phyloP scores from a whole-genome alignment of 1,140 invertebrate species.

The Hesperophylax magnus region DNA sequence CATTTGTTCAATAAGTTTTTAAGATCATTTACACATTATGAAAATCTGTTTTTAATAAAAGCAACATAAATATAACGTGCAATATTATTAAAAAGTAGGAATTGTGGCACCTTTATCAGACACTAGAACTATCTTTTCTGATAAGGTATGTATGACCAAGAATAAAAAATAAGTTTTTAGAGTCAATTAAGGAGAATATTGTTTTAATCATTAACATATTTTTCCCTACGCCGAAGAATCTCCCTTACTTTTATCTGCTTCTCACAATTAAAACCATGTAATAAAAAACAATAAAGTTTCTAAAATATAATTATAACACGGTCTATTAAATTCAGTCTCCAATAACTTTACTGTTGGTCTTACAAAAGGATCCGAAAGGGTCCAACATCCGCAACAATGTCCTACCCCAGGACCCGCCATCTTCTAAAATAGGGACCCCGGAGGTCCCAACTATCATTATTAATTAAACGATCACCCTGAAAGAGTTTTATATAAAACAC shows the following conservation, averaged over 20 bases:
- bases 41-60: too few relatives aligned
- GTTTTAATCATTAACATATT: too few relatives aligned
- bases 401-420: background rate
- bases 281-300: background rate
- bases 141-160: too few relatives aligned
- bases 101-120: too few relatives aligned
- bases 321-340: background rate
- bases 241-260: background rate
- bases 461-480: slow-evolving; percentile 55
- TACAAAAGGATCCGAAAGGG: slow-evolving; percentile 24
- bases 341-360: background rate
- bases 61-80: too few relatives aligned
- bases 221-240: background rate
- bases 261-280: background rate
- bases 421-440: background rate
- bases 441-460: slow-evolving; percentile 47
- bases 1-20: too few relatives aligned
- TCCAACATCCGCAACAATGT: slow-evolving; percentile 15
- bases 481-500: slow-evolving; percentile 46
- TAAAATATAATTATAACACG: background rate
- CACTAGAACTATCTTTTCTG: too few relatives aligned
- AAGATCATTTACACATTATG: too few relatives aligned
- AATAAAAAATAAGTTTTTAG: too few relatives aligned
- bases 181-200: too few relatives aligned
- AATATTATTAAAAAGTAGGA: too few relatives aligned